These are phyloP conservation scores for Cettia cetti DNA, from an alignment of 2,113 vertebrate genomes.

Conservation along the genomic window DNA sequence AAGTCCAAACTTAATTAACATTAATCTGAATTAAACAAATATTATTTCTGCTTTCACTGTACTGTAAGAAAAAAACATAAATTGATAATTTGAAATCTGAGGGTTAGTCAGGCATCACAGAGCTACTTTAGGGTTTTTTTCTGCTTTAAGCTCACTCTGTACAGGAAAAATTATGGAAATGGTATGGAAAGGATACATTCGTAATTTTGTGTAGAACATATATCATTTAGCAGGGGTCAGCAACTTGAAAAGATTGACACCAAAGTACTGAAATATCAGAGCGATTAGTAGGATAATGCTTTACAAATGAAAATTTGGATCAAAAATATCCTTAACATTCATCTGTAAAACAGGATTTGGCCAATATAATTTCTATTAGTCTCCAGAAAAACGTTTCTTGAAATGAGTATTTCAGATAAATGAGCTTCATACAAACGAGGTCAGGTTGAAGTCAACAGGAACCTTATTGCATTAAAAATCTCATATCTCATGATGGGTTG, in stretches of 20 bases:
- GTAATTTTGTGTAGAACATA: not conserved
- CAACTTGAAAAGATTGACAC: not conserved
- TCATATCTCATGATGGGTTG: not conserved
- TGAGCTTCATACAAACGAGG: not conserved
- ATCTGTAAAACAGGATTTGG: not conserved
- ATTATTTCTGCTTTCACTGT: not conserved
- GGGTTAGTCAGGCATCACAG: not conserved
- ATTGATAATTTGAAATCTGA: not conserved
- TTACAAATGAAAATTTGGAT: not conserved
- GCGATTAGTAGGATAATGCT: rapidly evolving
- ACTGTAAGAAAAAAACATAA: not conserved
- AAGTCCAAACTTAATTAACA: not conserved
- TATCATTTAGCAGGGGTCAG: not conserved
- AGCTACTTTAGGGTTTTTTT: not conserved
- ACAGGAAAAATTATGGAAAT: not conserved
- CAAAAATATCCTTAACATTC: not conserved
- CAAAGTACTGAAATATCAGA: not conserved
- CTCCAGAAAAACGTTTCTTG: not conserved
- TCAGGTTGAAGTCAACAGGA: not conserved
- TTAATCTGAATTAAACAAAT: not conserved
- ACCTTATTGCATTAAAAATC: not conserved
- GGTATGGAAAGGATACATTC: not conserved
- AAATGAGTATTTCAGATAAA: not conserved
- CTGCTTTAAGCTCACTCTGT: not conserved
- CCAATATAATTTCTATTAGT: not conserved